These are phyloP conservation scores for Syrista parreyssii DNA, from an alignment of 2,888 invertebrate species.

Conservation along the genomic window DNA sequence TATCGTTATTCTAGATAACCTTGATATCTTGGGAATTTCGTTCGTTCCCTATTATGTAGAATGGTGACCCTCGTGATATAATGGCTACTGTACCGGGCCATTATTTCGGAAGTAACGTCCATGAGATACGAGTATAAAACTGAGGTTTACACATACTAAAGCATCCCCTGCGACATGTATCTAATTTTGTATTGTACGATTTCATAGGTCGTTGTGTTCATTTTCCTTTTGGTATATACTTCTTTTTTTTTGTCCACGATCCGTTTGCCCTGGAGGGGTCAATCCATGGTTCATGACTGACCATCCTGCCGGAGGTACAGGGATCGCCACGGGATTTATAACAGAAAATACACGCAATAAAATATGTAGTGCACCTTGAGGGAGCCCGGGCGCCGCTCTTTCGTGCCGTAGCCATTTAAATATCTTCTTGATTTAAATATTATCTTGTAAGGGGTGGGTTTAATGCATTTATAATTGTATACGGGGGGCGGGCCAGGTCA, in stretches of 20 bases:
- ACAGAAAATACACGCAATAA: slow-evolving; percentile 63
- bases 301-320: slow-evolving; percentile 16
- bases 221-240: slow-evolving; percentile 18
- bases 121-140: slow-evolving; percentile 22
- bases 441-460: slow-evolving; percentile 58
- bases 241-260: slow-evolving; percentile 13
- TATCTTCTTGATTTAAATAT: slow-evolving; percentile 48
- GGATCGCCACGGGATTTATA: slow-evolving; percentile 53
- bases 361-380: slow-evolving; percentile 34
- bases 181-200: slow-evolving; percentile 56
- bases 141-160: slow-evolving; percentile 44
- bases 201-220: slow-evolving; percentile 36
- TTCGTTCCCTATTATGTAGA: slow-evolving; percentile 1
- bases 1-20: background rate
- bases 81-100: background rate
- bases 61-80: slow-evolving; percentile 10
- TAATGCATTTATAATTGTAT: slow-evolving; percentile 65
- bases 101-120: slow-evolving; percentile 3
- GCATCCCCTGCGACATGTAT: slow-evolving; percentile 43
- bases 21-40: background rate
- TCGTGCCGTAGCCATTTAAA: slow-evolving; percentile 53
- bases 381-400: slow-evolving; percentile 29
- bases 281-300: slow-evolving; percentile 11
- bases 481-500: slow-evolving; percentile 57
- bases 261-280: slow-evolving; percentile 4